Evolutionary conservation across 2,888 invertebrate genomes (phyloP).

Genomic region (Ormyrus pomaceus): DNA sequence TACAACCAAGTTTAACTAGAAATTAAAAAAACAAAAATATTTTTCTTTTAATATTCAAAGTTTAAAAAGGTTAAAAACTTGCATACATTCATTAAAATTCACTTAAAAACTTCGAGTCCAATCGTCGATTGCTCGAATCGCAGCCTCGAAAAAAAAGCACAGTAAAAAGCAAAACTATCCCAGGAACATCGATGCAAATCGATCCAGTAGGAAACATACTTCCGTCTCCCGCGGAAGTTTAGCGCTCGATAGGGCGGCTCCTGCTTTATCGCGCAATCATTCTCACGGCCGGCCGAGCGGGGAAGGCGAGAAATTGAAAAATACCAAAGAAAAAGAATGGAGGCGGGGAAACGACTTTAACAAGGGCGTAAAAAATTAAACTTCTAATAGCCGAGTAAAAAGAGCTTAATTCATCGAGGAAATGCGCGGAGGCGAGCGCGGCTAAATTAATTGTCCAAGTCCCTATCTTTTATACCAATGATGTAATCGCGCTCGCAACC

Average conservation of each 20-base stretch:
- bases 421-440: not conserved
- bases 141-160: no score
- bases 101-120: no score
- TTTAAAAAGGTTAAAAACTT: no score
- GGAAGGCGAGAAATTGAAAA: not conserved
- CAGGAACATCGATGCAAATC: no score
- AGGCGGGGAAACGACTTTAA: not conserved
- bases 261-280: not conserved
- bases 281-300: not conserved
- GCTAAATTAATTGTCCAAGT: slow-evolving; percentile 28
- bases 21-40: no score
- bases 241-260: not conserved
- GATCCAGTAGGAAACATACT: no score
- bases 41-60: no score
- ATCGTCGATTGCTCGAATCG: no score
- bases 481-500: slow-evolving; percentile 21
- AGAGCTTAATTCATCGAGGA: not conserved
- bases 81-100: no score
- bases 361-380: slow-evolving; percentile 12
- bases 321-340: not conserved
- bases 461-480: slow-evolving; percentile 14
- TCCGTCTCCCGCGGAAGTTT: no score
- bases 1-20: no score
- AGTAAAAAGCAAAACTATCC: no score
- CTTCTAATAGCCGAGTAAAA: not conserved